A percentile compares a stretch with the other conserved stretches of the same genome.
These are phyloP conservation scores for Macrophya alboannulata DNA, from an alignment of 2,888 invertebrate species.

Conservation along the genomic window DNA sequence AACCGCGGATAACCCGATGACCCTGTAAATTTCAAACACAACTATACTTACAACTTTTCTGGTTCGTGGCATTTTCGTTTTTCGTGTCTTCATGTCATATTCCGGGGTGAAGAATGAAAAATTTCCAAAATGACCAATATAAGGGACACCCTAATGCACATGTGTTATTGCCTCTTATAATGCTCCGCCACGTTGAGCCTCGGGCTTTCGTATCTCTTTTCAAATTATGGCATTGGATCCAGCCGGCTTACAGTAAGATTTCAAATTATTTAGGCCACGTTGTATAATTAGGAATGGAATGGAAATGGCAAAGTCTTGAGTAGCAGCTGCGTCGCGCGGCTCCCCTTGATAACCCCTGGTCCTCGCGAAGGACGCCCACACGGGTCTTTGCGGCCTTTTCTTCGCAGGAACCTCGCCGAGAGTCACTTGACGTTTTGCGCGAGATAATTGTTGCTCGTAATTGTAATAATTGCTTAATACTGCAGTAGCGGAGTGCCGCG, in stretches of 20 bases:
- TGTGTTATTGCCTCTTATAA: no score
- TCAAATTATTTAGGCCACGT: not conserved
- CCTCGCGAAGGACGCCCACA: not conserved
- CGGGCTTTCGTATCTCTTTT: not conserved
- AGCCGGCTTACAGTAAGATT: not conserved
- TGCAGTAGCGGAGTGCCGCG: constrained; percentile 62
- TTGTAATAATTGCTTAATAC: constrained; percentile 78
- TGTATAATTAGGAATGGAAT: not conserved
- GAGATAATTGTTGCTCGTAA: constrained; percentile 74
- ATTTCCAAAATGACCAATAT: no score
- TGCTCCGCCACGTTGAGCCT: no score
- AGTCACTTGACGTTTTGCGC: constrained; percentile 68
- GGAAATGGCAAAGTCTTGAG: constrained; percentile 18
- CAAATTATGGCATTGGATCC: not conserved
- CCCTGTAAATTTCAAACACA: constrained; percentile 61
- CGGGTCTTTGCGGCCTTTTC: constrained; percentile 24
- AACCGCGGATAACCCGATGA: constrained; percentile 63
- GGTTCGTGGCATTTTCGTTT: not conserved
- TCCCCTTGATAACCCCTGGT: constrained; percentile 26
- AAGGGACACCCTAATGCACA: no score
- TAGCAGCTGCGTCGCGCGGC: constrained; percentile 20
- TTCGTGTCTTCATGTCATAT: not conserved
- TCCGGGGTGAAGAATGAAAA: no score
- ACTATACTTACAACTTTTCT: constrained; percentile 26
- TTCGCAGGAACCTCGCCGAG: constrained; percentile 40